Conservation (phyloP, 2,113 vertebrate genomes). For the Ellobius talpinus region DNA sequence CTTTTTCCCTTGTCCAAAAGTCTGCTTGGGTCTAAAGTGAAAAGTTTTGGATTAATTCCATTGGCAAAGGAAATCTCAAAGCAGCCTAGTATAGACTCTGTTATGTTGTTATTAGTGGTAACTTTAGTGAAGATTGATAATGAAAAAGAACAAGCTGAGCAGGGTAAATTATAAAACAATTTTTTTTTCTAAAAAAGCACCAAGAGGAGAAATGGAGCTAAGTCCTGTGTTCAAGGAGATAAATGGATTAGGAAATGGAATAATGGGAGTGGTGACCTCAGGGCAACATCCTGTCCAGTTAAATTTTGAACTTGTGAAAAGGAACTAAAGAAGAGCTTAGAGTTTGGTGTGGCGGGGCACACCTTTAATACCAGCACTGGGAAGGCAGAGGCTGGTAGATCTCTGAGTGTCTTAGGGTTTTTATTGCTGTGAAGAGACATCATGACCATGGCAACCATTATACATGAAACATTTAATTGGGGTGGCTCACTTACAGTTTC, state of each 20-base stretch:
- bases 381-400: not conserved
- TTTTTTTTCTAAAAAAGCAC: not conserved
- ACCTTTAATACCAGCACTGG: not conserved
- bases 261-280: not conserved
- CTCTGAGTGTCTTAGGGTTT: not conserved
- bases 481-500: not conserved
- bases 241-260: not conserved
- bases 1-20: not conserved
- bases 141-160: not conserved
- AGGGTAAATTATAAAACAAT: not conserved
- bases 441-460: not conserved
- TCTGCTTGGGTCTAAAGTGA: not conserved
- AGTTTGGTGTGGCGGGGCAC: not conserved
- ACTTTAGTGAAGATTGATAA: not conserved
- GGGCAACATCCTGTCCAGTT: not conserved
- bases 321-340: not conserved
- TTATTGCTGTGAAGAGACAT: not conserved
- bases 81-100: not conserved
- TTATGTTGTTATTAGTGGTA: not conserved
- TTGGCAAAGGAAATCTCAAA: not conserved
- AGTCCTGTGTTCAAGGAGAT: not conserved
- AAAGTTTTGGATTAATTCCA: not conserved
- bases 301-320: not conserved
- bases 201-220: not conserved
- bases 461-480: not conserved